phyloP scores from a whole-genome alignment of 1,140 invertebrate genomes.

The Calliopsis andreniformis region DNA sequence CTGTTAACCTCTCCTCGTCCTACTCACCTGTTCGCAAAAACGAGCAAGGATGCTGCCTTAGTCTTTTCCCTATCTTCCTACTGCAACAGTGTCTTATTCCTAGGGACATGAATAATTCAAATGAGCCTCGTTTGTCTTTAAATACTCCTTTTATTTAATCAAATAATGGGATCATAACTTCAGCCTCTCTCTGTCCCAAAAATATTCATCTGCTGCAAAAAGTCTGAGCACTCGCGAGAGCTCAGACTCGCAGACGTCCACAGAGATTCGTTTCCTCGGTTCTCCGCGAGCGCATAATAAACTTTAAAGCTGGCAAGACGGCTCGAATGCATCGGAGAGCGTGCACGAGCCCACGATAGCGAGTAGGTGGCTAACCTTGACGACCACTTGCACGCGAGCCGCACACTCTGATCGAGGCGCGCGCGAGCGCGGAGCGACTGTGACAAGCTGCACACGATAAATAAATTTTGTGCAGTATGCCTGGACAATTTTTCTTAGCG shows the following conservation, averaged over 20 bases:
- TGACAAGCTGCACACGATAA: not conserved
- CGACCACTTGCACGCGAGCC: slow-evolving; percentile 63
- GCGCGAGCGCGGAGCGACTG: not conserved
- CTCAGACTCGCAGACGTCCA: no score
- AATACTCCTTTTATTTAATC: no score
- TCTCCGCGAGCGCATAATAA: slow-evolving; percentile 49
- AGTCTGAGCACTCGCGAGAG: no score
- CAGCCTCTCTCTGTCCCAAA: no score
- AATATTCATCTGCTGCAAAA: no score
- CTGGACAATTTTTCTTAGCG: no score
- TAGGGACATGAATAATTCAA: no score
- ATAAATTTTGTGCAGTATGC: no score
- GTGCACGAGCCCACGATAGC: slow-evolving; percentile 52
- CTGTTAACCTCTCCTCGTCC: slow-evolving; percentile 76
- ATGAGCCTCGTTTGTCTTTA: no score
- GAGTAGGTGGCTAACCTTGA: slow-evolving; percentile 77
- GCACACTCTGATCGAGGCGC: slow-evolving; percentile 26
- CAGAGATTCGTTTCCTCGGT: slow-evolving; percentile 40
- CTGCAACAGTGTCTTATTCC: no score
- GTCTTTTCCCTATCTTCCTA: not conserved
- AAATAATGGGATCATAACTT: no score
- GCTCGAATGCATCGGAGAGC: slow-evolving; percentile 52
- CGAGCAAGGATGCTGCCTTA: slow-evolving; percentile 23
- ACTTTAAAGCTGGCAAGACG: slow-evolving; percentile 60
- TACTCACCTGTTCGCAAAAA: slow-evolving; percentile 58